Evolutionary conservation across 1,140 invertebrate species (phyloP).

Genomic region (Plutomurus gul): DNA sequence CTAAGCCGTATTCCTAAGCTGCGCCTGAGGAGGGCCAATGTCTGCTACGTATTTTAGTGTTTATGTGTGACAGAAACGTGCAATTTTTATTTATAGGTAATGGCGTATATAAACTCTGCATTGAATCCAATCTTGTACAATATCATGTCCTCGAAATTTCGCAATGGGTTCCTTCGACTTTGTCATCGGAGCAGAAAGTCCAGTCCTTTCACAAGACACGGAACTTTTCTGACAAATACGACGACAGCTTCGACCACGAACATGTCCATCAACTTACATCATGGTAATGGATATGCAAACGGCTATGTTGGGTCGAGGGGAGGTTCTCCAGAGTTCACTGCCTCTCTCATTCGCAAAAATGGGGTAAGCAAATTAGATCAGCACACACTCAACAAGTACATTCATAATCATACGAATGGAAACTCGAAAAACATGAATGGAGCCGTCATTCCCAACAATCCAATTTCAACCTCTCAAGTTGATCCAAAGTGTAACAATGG

Average conservation of each 20-base stretch:
- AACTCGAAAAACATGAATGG: conserved; percentile 32
- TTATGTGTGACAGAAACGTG: no score
- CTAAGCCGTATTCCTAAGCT: no score
- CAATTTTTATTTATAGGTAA: no score
- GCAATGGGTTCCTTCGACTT: conserved; percentile 71
- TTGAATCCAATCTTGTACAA: conserved; percentile 86
- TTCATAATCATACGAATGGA: not conserved
- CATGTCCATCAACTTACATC: conserved; percentile 40
- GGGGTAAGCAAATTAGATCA: conserved; percentile 28
- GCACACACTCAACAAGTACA: not conserved
- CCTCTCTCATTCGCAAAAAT: conserved; percentile 38
- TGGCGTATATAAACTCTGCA: conserved; percentile 83
- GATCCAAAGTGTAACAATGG: not conserved
- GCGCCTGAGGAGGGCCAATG: no score
- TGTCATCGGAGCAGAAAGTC: conserved; percentile 62
- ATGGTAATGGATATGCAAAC: conserved; percentile 15
- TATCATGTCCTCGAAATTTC: conserved; percentile 74
- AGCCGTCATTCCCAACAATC: not conserved
- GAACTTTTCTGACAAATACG: conserved; percentile 51
- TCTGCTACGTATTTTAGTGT: no score
- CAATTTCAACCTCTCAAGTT: not conserved
- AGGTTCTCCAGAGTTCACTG: conserved; percentile 35
- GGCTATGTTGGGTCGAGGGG: no score
- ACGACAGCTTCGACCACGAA: conserved; percentile 41
- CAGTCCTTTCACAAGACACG: conserved; percentile 39